A percentile compares a stretch with the other conserved stretches of the same genome.
These are phyloP conservation scores for Bombus cullumanus DNA, from an alignment of 1,140 invertebrate genomes.

Conservation along the genomic window DNA sequence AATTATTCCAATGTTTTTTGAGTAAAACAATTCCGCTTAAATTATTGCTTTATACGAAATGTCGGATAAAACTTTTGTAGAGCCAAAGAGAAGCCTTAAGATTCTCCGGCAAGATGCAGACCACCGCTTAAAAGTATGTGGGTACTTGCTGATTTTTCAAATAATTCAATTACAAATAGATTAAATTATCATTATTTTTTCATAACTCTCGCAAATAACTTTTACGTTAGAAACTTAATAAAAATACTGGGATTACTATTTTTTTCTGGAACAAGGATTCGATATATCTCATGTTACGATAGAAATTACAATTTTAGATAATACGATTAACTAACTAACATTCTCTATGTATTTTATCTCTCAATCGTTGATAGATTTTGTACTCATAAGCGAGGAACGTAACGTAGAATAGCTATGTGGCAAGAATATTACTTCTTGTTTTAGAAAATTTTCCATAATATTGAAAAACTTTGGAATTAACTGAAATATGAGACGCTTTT, in stretches of 20 bases:
- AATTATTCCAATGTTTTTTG: neutral
- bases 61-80: neutral
- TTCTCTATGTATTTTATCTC: no score
- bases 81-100: neutral
- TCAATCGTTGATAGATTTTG: no score
- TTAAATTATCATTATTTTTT: neutral
- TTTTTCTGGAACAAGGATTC: no score
- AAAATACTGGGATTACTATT: no score
- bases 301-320: neutral
- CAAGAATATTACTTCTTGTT: neutral
- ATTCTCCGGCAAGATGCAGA: no score
- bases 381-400: no score
- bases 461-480: neutral
- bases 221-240: no score
- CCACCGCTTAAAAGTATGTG: no score
- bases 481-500: neutral
- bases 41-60: neutral
- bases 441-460: neutral
- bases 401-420: no score
- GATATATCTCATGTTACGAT: neutral
- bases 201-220: no score
- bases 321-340: neutral
- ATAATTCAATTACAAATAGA: no score
- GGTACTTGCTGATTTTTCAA: no score
- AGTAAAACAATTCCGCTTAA: neutral